Base-by-base conservation (phyloP, 2,888 invertebrate genomes). In the Pandemis corylana region DNA sequence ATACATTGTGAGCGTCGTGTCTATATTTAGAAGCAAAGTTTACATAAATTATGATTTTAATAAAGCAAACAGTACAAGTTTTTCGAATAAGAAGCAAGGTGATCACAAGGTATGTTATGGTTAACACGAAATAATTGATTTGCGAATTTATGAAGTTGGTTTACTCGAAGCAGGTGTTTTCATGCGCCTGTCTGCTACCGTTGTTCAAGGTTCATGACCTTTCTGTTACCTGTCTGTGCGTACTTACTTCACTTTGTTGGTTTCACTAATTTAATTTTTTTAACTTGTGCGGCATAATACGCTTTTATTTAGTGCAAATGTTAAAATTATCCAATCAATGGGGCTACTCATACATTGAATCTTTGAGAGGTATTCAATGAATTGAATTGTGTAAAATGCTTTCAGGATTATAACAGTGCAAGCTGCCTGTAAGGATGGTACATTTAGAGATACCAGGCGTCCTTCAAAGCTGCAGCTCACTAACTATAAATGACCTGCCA, bases 401-500 rank as follows among this genome's bases (percentile, higher is more conserved):
- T 92, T 59, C 90, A 93, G 93, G 88, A 85, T 82, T 84, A 81
- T 81, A 81, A 83, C 80, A 82, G 82, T 78, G 82, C 77, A 81
- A 80, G 81, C 80, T 80, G 80, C 82, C 76, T 80, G 78, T 78
- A 83, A 92, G 85, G 82, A 94, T 94, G 94, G 94, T 94, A 83
- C 93, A 93, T 85, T 91, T 94, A 79, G 91, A 93, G 87, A 90
- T 91, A 90, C 87, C 89, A 82, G 91, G 89, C 82, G 82, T 86
- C 56, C 89, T 89, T 79, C 81, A 84, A 78, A 84, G 85, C 79
- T 78, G 85, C 77, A 87, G 89, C 78, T 79, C 84, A 76, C 85
- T 93, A 71, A 88, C 90, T 75, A 92, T 95, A 85, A 94, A 95
- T 87, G 94, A 94, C 82, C 88, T 95, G 84, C 95, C 95, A 68